Evolutionary conservation across 2,113 vertebrate genomes (phyloP), one percentile per base, ranked within the genome.

Genomic region (Lasiurus cinereus): DNA sequence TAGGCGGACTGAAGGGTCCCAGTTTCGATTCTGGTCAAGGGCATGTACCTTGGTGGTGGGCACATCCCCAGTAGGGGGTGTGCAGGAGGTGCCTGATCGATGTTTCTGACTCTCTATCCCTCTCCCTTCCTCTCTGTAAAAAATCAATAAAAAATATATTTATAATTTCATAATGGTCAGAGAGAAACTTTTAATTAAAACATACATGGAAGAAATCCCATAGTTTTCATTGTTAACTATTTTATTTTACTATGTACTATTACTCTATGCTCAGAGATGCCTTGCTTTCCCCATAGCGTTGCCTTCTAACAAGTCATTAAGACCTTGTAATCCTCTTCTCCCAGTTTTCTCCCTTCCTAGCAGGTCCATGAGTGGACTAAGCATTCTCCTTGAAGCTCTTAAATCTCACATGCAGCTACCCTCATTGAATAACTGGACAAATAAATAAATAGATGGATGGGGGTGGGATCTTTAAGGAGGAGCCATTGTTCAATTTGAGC

Each of bases 141-240:
- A 39, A 39, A 39, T 39, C 39, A 39, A 39, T 39, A 39, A 39
- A 39, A 39, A 39, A 39, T 39, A 39, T 39, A 39, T 39, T 39
- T 39, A 39, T 39, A 39, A 39, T 39, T 39, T 39, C 39, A 14
- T 89, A 62, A 48, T n/a, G 33, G 36, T 46, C 86, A 29, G 24
- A 54, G 86, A 86, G 59, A 22, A 89, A 78, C 0, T 8, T 86
- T 66, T 83, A 91, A 88, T 78, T 88, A n/a, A 93, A 85, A 91
- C 8, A 64, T 18, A 52, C 36, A 8, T 8, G 29, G 46, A 48
- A 79, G 56, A 79, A 79, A 76, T 48, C 16, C 73, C 6, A 62
- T 72, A 31, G 36, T 76, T 73, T 46, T 88, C 24, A 14, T 24
- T 46, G 50, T 9, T 78, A 36, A 27, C 48, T 62, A 59, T 87